Conservation (phyloP, 2,113 vertebrate genomes). For the Climacteris rufus region DNA sequence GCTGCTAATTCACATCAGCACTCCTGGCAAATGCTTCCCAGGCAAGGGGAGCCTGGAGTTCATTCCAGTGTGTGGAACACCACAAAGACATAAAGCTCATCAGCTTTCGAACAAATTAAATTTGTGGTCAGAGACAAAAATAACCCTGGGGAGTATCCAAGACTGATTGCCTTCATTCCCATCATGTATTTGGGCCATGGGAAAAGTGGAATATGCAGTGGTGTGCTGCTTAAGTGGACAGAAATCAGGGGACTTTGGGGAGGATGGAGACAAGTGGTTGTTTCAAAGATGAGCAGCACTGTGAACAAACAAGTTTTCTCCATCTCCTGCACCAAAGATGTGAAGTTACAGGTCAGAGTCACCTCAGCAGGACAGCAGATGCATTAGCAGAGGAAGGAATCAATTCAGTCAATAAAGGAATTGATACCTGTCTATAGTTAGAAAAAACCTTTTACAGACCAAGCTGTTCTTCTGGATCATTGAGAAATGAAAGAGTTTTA, state of each 20-base stretch:
- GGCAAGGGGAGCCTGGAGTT: background rate
- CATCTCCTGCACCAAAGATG: background rate
- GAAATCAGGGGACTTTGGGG: background rate
- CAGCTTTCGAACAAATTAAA: background rate
- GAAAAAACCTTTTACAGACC: background rate
- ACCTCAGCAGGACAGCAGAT: background rate
- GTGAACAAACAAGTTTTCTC: background rate
- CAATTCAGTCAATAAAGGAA: constrained; percentile 14
- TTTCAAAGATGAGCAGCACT: background rate
- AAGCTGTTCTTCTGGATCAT: background rate
- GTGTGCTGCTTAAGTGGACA: background rate
- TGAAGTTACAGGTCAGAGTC: background rate
- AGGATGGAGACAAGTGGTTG: background rate
- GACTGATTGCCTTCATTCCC: background rate
- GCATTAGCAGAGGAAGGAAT: constrained; percentile 21
- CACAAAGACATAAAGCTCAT: background rate
- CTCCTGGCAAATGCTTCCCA: background rate
- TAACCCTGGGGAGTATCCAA: background rate
- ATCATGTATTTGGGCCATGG: background rate
- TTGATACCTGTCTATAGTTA: constrained; percentile 14
- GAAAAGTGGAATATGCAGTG: background rate
- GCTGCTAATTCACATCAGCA: background rate
- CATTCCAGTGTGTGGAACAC: background rate
- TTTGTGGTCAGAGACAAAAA: background rate
- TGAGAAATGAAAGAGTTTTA: background rate